These are phyloP conservation scores for Molanna angustata DNA, from an alignment of 2,888 invertebrate species.

Conservation along the genomic window DNA sequence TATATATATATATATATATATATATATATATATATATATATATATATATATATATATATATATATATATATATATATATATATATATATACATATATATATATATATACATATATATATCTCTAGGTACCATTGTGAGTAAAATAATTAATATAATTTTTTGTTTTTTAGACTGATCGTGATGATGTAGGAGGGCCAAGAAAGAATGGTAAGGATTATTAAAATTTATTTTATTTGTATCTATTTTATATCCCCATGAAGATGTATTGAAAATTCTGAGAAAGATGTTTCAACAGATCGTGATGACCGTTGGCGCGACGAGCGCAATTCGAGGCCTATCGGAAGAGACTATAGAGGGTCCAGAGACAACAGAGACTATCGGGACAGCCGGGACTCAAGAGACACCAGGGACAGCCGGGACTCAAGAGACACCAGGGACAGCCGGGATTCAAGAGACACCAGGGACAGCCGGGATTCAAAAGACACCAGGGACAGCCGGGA, in stretches of 20 bases:
- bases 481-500: conserved; percentile 37
- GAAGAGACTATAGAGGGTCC: conserved; percentile 34
- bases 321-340: conserved; percentile 31
- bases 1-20: too few species aligned
- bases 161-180: conserved; percentile 22
- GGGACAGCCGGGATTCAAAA: conserved; percentile 25
- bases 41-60: too few species aligned
- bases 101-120: too few species aligned
- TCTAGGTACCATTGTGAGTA: too few species aligned
- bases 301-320: conserved; percentile 35
- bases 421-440: conserved; percentile 33
- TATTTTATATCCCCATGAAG: too few species aligned
- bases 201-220: conserved; percentile 37
- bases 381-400: conserved; percentile 18
- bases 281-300: too few species aligned
- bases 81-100: too few species aligned
- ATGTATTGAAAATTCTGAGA: too few species aligned
- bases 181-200: conserved; percentile 25
- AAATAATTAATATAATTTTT: too few species aligned
- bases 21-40: too few species aligned
- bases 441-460: conserved; percentile 29
- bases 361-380: conserved; percentile 21
- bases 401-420: conserved; percentile 34
- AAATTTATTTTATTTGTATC: too few species aligned
- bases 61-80: too few species aligned